A percentile compares a stretch with the other conserved stretches of the same genome.
phyloP scores from a whole-genome alignment of 2,797 vertebrate species.

The Glyptemys insculpta region DNA sequence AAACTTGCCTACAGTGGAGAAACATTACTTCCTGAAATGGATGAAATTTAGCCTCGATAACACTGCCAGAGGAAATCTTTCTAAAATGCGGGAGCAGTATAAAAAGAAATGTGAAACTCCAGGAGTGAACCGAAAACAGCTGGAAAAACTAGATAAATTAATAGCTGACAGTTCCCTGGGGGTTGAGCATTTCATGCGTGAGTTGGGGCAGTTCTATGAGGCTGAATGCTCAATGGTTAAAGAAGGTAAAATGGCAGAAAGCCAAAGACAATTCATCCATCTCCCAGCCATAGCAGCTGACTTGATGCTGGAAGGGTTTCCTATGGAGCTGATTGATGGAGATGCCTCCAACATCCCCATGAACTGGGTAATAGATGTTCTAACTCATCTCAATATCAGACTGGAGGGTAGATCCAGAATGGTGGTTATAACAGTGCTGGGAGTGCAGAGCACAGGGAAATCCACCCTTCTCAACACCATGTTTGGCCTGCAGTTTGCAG shows the following conservation, averaged over 20 bases:
- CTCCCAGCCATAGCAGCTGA: conserved; percentile 81
- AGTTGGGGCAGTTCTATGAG: no score
- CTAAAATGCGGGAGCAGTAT: conserved; percentile 69
- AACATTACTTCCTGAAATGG: conserved; percentile 82
- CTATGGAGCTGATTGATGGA: conserved; percentile 84
- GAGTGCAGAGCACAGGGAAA: conserved; percentile 67
- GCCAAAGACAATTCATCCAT: conserved; percentile 65
- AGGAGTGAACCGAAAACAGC: conserved; percentile 57
- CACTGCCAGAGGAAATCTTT: conserved; percentile 68
- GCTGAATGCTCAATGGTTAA: no score
- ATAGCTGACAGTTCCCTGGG: conserved; percentile 69
- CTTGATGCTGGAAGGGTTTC: conserved; percentile 78
- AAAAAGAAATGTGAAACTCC: conserved; percentile 67
- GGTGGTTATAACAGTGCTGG: conserved; percentile 77
- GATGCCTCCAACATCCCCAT: conserved; percentile 81
- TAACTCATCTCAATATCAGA: conserved; percentile 74
- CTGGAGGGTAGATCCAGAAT: conserved; percentile 55
- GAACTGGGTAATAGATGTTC: conserved; percentile 79
- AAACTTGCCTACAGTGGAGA: conserved; percentile 63
- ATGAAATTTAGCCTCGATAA: conserved; percentile 80
- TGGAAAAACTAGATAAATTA: conserved; percentile 74
- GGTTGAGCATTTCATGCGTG: no score
- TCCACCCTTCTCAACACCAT: conserved; percentile 71
- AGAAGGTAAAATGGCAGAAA: neutral
- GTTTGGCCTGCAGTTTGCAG: conserved; percentile 78